Conservation (phyloP, 2,113 vertebrate species). For the Mugil cephalus region DNA sequence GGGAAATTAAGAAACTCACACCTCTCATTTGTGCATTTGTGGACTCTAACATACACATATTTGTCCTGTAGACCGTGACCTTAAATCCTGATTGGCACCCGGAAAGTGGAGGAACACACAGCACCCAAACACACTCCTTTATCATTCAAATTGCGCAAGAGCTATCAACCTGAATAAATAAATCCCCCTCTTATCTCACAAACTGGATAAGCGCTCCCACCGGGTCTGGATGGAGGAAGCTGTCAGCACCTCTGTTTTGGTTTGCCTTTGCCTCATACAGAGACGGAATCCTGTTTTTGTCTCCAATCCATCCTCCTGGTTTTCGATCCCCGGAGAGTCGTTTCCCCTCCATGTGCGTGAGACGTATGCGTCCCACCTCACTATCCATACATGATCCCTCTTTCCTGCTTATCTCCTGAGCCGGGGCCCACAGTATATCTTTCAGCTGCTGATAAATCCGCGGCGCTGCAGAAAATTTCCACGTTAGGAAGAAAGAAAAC, state of each 20-base stretch:
- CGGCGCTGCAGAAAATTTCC: conserved; percentile 38
- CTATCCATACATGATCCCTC: conserved; percentile 58
- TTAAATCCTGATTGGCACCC: conserved; percentile 78
- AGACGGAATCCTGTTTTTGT: conserved; percentile 79
- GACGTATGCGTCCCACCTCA: conserved; percentile 44
- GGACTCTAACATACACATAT: conserved; percentile 46
- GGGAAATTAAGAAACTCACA: conserved; percentile 19
- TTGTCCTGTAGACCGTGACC: conserved; percentile 60
- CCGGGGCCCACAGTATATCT: conserved; percentile 35
- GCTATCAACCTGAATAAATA: conserved; percentile 81
- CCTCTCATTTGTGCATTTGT: conserved; percentile 44
- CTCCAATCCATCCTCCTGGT: conserved; percentile 65
- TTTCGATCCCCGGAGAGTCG: conserved; percentile 60
- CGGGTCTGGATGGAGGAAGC: conserved; percentile 73
- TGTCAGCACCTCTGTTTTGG: conserved; percentile 78
- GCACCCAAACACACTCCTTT: conserved; percentile 56
- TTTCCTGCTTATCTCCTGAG: conserved; percentile 66
- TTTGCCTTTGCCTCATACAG: conserved; percentile 67
- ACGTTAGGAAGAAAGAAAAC: conserved; percentile 46
- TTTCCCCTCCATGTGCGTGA: conserved; percentile 62
- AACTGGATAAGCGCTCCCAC: conserved; percentile 74
- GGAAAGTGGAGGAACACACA: conserved; percentile 43
- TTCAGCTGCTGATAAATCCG: conserved; percentile 58
- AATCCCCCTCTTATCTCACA: conserved; percentile 74
- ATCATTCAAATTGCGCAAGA: conserved; percentile 71